Percentiles rank a stretch among this genome's conserved stretches.
These are phyloP conservation scores for Stictocephala bisonia DNA, from an alignment of 2,888 invertebrate species.

Conservation along the genomic window DNA sequence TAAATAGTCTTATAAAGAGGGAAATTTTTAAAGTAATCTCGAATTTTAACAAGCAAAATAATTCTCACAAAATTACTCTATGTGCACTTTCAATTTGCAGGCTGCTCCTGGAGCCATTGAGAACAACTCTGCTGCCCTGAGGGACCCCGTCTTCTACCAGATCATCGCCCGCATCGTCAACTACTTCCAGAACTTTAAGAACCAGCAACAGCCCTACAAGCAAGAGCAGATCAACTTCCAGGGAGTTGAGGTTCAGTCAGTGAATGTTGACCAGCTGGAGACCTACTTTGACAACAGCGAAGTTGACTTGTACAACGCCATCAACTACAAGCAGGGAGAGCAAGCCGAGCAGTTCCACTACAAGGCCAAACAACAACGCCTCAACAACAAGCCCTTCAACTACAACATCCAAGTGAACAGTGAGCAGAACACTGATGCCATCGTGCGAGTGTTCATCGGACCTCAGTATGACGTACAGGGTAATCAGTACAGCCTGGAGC, in stretches of 20 bases:
- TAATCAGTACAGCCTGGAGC: slow-evolving; percentile 62
- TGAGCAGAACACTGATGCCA: slow-evolving; percentile 69
- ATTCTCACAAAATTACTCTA: neutral
- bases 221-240: slow-evolving; percentile 69
- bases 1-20: neutral
- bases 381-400: slow-evolving; percentile 75
- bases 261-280: slow-evolving; percentile 73
- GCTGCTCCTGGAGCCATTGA: slow-evolving; percentile 68
- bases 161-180: slow-evolving; percentile 70
- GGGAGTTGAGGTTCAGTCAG: slow-evolving; percentile 73
- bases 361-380: slow-evolving; percentile 70
- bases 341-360: slow-evolving; percentile 52
- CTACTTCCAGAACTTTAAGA: slow-evolving; percentile 70
- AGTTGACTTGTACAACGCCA: slow-evolving; percentile 73
- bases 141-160: slow-evolving; percentile 80
- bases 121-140: slow-evolving; percentile 73
- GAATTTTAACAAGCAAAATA: neutral
- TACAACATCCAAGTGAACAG: slow-evolving; percentile 70
- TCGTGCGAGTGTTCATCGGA: slow-evolving; percentile 76
- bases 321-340: slow-evolving; percentile 60
- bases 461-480: slow-evolving; percentile 76
- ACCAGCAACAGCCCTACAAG: slow-evolving; percentile 71
- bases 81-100: neutral
- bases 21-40: neutral
- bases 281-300: slow-evolving; percentile 78